These are phyloP conservation scores for Lasioglossum morio DNA, from an alignment of 2,888 invertebrate species.

Conservation along the genomic window DNA sequence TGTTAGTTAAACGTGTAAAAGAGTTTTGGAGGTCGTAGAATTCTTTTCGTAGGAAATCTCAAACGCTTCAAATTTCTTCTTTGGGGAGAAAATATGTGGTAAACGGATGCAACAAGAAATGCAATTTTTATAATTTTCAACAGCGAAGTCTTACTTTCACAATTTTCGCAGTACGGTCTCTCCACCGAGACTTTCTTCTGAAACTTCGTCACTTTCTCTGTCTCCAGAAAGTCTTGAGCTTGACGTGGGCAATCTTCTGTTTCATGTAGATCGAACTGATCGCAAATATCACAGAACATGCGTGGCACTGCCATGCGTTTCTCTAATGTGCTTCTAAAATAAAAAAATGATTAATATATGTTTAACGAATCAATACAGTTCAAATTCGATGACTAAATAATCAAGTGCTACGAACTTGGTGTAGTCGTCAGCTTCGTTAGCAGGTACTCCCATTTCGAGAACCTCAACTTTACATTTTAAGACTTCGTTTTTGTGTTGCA, in stretches of 20 bases:
- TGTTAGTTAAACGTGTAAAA: constrained; percentile 31
- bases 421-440: constrained; percentile 85
- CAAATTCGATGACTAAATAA: background rate
- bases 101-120: constrained; percentile 24
- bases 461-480: constrained; percentile 92
- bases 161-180: constrained; percentile 95
- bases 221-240: constrained; percentile 86
- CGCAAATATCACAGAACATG: constrained; percentile 98
- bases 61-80: background rate
- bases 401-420: constrained; percentile 80
- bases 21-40: constrained; percentile 3
- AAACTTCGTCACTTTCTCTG: constrained; percentile 83
- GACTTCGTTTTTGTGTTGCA: constrained; percentile 96
- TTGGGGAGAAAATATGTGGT: constrained; percentile 29
- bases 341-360: background rate
- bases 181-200: constrained; percentile 81
- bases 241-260: constrained; percentile 98
- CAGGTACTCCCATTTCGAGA: constrained; percentile 88
- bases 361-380: background rate
- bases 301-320: constrained; percentile 89
- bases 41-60: constrained; percentile 9
- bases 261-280: constrained; percentile 97
- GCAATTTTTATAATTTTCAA: constrained; percentile 22
- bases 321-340: constrained; percentile 78
- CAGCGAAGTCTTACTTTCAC: constrained; percentile 90